These are phyloP conservation scores for Metallyticus violacea DNA, from an alignment of 2,888 invertebrate genomes.

Conservation along the genomic window DNA sequence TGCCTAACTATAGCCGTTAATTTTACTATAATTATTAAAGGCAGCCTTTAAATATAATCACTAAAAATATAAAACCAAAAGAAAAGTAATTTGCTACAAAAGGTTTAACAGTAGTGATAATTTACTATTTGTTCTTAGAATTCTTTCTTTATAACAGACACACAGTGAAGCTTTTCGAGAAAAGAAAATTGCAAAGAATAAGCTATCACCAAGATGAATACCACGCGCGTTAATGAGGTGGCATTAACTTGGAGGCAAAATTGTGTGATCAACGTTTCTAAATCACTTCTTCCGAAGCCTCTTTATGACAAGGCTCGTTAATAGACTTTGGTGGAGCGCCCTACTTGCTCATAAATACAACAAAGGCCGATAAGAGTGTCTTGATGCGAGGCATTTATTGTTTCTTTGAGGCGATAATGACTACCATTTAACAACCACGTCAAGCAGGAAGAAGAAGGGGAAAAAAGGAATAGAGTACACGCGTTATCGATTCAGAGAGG, in stretches of 20 bases:
- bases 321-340: background rate
- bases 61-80: too few species aligned
- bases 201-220: background rate
- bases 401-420: background rate
- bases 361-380: background rate
- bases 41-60: too few species aligned
- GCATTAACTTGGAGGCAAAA: background rate
- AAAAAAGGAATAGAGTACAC: background rate
- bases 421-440: background rate
- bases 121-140: too few species aligned
- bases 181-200: background rate
- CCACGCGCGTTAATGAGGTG: background rate
- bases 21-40: too few species aligned
- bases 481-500: background rate
- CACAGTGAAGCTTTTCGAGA: too few species aligned
- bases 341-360: background rate
- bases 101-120: too few species aligned
- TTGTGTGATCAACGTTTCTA: background rate
- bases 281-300: background rate
- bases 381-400: background rate
- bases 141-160: too few species aligned
- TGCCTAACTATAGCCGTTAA: too few species aligned
- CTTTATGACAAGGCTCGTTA: background rate
- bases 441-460: background rate
- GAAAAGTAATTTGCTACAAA: too few species aligned